Evolutionary conservation across 2,797 vertebrate genomes (phyloP).

Genomic region (Nannoperca australis): DNA sequence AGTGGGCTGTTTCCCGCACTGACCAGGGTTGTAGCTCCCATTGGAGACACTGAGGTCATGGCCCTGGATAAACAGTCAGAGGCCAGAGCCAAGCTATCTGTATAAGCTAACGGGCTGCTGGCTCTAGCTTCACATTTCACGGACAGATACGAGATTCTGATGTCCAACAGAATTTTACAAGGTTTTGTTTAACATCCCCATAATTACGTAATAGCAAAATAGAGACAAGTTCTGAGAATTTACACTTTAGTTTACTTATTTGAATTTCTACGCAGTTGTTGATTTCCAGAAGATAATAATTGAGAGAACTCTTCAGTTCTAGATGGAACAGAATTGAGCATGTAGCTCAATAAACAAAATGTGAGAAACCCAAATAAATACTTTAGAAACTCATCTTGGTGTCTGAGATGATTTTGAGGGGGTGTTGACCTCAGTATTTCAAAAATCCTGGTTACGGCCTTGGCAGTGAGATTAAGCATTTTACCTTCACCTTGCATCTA

Average conservation of each 20-base stretch:
- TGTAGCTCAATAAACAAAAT: neutral
- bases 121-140: neutral
- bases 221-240: neutral
- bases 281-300: neutral
- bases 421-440: neutral
- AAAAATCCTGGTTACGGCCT: neutral
- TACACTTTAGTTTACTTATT: neutral
- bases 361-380: neutral
- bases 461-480: neutral
- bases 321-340: neutral
- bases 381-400: neutral
- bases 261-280: neutral
- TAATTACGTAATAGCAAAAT: neutral
- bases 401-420: neutral
- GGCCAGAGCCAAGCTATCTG: neutral
- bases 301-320: neutral
- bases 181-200: neutral
- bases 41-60: neutral
- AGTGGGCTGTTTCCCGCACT: neutral
- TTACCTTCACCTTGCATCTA: neutral
- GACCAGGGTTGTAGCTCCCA: neutral
- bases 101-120: neutral
- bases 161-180: no score
- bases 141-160: neutral
- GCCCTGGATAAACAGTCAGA: neutral